phyloP scores from a whole-genome alignment of 2,888 invertebrate species.

The Cistogaster globosa region DNA sequence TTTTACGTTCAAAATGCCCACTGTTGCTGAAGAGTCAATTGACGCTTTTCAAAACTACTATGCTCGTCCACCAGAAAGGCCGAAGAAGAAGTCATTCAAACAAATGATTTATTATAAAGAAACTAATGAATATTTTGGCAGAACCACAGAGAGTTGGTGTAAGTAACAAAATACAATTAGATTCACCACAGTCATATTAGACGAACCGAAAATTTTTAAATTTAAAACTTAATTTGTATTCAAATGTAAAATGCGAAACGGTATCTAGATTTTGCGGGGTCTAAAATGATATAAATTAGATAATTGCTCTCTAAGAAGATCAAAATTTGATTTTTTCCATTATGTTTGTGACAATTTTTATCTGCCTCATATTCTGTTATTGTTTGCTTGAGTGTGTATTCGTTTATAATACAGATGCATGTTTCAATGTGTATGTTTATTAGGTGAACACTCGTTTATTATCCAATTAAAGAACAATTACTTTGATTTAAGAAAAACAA shows the following conservation, averaged over 20 bases:
- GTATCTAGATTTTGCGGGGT: neutral
- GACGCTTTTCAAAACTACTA: constrained; percentile 88
- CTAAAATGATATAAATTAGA: constrained; percentile 70
- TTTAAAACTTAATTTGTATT: too few relatives aligned
- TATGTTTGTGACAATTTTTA: constrained; percentile 70
- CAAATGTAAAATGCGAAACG: too few relatives aligned
- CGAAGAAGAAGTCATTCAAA: constrained; percentile 85
- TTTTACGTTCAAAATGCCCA: constrained; percentile 78
- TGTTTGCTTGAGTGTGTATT: neutral
- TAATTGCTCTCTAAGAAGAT: constrained; percentile 66
- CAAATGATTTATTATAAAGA: constrained; percentile 91
- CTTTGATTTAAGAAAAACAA: neutral
- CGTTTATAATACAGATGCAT: neutral
- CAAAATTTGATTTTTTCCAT: constrained; percentile 71
- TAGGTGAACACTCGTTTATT: constrained; percentile 14
- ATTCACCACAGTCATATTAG: neutral
- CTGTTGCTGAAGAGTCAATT: constrained; percentile 83
- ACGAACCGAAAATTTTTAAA: too few relatives aligned
- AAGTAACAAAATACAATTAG: constrained; percentile 83
- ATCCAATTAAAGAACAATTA: constrained; percentile 49
- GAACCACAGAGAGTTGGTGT: constrained; percentile 93
- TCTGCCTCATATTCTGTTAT: constrained; percentile 56
- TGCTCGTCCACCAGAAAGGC: constrained; percentile 86
- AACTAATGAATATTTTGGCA: constrained; percentile 89
- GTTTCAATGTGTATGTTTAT: neutral